phyloP scores from a whole-genome alignment of 2,113 vertebrate species.

The Nycticorax nycticorax region DNA sequence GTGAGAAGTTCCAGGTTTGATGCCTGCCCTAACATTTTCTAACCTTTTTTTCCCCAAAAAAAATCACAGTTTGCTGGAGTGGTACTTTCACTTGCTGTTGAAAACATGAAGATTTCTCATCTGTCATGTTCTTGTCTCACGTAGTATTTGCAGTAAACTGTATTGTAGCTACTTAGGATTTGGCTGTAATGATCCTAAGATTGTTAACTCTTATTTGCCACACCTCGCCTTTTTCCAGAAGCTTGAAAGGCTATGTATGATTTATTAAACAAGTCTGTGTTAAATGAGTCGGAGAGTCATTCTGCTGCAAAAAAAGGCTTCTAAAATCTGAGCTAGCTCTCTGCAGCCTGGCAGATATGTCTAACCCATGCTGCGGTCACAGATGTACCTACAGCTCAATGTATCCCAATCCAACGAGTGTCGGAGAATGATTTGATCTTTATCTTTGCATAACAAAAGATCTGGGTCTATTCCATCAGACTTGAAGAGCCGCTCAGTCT shows the following conservation, averaged over 20 bases:
- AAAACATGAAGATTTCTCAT: background rate
- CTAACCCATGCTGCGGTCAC: background rate
- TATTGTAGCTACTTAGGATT: background rate
- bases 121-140: background rate
- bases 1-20: background rate
- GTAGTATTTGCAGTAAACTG: background rate
- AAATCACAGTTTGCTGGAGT: background rate
- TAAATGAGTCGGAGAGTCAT: background rate
- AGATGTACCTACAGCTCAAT: background rate
- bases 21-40: background rate
- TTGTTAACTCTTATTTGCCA: background rate
- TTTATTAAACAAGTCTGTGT: background rate
- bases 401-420: background rate
- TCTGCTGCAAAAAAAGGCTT: background rate
- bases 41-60: fast-evolving
- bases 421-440: background rate
- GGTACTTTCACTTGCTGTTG: background rate
- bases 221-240: background rate
- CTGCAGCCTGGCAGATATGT: background rate
- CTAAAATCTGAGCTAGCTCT: background rate
- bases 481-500: background rate
- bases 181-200: background rate
- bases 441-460: background rate
- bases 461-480: background rate
- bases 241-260: background rate